These are phyloP conservation scores for Knipowitschia caucasica DNA, from an alignment of 2,797 vertebrate genomes.

Conservation along the genomic window DNA sequence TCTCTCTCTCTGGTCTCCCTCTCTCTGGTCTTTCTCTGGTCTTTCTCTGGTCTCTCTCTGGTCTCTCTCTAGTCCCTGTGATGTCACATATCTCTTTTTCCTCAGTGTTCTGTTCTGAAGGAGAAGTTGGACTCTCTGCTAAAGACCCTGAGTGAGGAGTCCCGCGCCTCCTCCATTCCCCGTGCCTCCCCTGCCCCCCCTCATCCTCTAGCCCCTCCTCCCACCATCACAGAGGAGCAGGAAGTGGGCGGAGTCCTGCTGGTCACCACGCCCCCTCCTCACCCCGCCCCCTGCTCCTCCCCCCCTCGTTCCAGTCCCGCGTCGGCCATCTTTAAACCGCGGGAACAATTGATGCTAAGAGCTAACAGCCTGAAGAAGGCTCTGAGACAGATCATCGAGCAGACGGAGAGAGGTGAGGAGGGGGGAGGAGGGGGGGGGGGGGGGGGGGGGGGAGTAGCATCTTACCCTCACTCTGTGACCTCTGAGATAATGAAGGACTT, in stretches of 20 bases:
- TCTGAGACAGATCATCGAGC: slow-evolving; percentile 67
- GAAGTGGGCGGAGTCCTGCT: slow-evolving; percentile 78
- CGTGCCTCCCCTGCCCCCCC: too few species aligned
- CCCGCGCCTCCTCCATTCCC: slow-evolving; percentile 89
- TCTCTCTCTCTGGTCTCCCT: too few species aligned
- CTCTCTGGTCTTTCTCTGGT: too few species aligned
- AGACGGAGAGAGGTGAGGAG: slow-evolving; percentile 3
- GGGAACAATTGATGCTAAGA: slow-evolving; percentile 94
- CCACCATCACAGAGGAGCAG: slow-evolving; percentile 87
- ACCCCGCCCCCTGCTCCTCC: slow-evolving; percentile 64
- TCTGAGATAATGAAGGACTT: too few species aligned
- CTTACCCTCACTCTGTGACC: too few species aligned
- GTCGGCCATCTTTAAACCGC: slow-evolving; percentile 85
- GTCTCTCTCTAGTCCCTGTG: too few species aligned
- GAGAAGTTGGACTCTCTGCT: slow-evolving; percentile 93
- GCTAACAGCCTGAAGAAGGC: slow-evolving; percentile 98
- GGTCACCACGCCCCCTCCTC: slow-evolving; percentile 1
- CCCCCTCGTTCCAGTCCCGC: slow-evolving; percentile 60
- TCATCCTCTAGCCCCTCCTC: slow-evolving; percentile 79
- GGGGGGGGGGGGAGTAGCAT: background rate
- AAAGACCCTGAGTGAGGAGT: slow-evolving; percentile 90
- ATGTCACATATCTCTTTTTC: too few species aligned
- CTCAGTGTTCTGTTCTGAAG: slow-evolving; percentile 90
- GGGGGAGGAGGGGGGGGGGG: too few species aligned
- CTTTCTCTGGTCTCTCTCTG: too few species aligned